Evolutionary conservation across 2,888 invertebrate species (phyloP).

Genomic region (Chloroclystis v-ata): DNA sequence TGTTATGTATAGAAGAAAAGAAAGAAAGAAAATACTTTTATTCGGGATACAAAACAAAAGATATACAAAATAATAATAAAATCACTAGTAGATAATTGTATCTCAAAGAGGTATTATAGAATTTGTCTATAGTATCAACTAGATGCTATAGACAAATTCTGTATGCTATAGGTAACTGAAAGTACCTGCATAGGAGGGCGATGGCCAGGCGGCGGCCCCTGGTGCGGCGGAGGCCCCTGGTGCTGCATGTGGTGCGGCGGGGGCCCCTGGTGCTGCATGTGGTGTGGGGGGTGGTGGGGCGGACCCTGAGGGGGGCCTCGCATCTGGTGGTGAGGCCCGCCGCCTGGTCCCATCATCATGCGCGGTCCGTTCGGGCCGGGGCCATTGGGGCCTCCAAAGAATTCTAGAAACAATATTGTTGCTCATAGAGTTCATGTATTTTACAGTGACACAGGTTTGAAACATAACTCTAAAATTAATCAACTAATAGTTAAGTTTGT

Average conservation of each 20-base stretch:
- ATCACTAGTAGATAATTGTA: too few species aligned
- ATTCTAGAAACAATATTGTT: conserved; percentile 42
- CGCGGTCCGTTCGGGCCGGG: conserved; percentile 70
- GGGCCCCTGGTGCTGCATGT: conserved; percentile 67
- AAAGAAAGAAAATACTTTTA: too few species aligned
- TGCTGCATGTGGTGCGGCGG: conserved; percentile 65
- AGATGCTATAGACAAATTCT: too few species aligned
- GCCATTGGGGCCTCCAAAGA: conserved; percentile 71
- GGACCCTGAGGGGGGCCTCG: conserved; percentile 69
- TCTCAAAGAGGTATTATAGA: too few species aligned
- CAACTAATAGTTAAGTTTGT: too few species aligned
- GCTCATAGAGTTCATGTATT: not conserved
- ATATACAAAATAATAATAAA: too few species aligned
- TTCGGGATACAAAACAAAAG: too few species aligned
- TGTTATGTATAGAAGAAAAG: too few species aligned
- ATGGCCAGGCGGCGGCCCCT: conserved; percentile 72
- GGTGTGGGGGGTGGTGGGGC: conserved; percentile 61
- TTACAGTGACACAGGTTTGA: too few species aligned
- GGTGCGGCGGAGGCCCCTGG: conserved; percentile 76
- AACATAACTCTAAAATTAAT: too few species aligned
- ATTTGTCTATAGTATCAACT: too few species aligned
- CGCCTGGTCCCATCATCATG: conserved; percentile 44
- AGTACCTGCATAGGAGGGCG: conserved; percentile 80
- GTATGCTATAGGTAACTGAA: too few species aligned
- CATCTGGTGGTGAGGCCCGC: conserved; percentile 59